A percentile compares a stretch with the other conserved stretches of the same genome.
phyloP scores from a whole-genome alignment of 1,140 invertebrate species.

The Tetragonula clypearis region DNA sequence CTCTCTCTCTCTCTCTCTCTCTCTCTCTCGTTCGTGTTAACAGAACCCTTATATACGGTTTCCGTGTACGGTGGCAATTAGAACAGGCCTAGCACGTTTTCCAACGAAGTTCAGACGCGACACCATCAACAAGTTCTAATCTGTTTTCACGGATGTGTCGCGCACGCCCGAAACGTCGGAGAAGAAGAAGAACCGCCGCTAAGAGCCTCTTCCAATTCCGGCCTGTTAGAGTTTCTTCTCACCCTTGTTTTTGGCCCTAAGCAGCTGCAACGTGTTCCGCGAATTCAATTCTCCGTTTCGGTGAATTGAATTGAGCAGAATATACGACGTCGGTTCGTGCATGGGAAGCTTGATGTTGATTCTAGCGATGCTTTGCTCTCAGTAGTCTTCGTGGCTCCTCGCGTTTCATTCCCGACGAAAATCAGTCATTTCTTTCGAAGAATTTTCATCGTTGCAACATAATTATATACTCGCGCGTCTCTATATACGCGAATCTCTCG shows the following conservation, averaged over 20 bases:
- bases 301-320: conserved; percentile 3
- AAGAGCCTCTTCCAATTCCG: conserved; percentile 3
- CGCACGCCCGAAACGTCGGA: not conserved
- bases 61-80: conserved; percentile 1
- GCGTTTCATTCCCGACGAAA: not conserved
- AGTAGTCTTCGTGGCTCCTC: accelerated
- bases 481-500: no score
- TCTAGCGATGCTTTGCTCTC: not conserved
- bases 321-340: not conserved
- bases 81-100: not conserved
- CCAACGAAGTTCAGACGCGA: not conserved
- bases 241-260: not conserved
- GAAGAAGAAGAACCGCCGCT: not conserved
- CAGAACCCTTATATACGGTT: no score
- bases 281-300: not conserved
- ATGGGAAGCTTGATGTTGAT: not conserved
- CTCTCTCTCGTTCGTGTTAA: not conserved
- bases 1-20: not conserved
- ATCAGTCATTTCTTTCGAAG: no score
- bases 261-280: not conserved
- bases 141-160: conserved; percentile 1
- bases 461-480: no score
- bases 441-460: no score
- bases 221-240: not conserved
- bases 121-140: conserved; percentile 20